Conservation (phyloP, 2,113 vertebrate species). For the Hypocryptadius cinnamomeus region DNA sequence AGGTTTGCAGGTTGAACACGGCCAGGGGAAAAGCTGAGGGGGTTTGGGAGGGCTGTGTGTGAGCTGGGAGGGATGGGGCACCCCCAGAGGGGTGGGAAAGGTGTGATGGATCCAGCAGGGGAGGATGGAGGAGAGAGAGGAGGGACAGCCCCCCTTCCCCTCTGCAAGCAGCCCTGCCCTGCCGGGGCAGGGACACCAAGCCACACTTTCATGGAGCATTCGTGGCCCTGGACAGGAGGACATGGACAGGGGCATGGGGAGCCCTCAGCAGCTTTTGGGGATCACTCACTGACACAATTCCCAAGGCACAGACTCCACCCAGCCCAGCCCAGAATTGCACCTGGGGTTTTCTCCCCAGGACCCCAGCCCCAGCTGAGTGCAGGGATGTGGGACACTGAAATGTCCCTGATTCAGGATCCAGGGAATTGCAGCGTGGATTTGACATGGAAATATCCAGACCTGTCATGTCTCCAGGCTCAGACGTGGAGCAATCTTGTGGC, state of each 20-base stretch:
- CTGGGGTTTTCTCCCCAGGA: neutral
- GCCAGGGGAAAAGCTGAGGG: neutral
- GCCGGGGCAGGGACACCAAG: neutral
- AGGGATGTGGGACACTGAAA: neutral
- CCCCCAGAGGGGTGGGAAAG: neutral
- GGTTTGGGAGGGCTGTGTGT: neutral
- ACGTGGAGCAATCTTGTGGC: neutral
- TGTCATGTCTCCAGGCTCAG: neutral
- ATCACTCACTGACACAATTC: neutral
- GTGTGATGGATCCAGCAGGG: neutral
- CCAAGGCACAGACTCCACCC: neutral
- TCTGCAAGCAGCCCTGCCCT: neutral
- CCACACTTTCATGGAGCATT: neutral
- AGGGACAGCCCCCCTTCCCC: neutral
- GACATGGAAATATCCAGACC: neutral
- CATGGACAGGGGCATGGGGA: fast-evolving
- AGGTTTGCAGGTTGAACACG: neutral
- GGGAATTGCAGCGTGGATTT: neutral
- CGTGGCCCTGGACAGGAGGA: neutral
- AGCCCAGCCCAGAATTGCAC: neutral
- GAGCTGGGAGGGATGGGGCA: neutral
- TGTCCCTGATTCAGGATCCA: neutral
- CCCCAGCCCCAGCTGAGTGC: neutral
- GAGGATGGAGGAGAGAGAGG: neutral
- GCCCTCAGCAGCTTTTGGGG: neutral